Percentiles rank a stretch among this genome's conserved stretches.
Conservation (phyloP, 2,113 vertebrate genomes). For the Ursus arctos region DNA sequence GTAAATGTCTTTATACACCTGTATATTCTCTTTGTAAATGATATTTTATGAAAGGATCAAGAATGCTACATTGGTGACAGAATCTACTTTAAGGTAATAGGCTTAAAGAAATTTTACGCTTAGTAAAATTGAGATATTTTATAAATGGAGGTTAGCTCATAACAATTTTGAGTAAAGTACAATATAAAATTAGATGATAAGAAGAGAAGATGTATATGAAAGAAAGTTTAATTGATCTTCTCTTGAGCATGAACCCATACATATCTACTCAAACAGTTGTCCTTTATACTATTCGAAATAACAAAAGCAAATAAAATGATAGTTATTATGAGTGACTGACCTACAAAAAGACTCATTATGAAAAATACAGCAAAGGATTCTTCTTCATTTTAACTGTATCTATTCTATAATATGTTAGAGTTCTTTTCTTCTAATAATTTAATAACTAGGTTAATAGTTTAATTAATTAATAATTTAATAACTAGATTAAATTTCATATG, state of each 20-base stretch:
- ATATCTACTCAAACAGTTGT: background rate
- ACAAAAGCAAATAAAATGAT: conserved; percentile 47
- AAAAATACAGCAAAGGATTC: background rate
- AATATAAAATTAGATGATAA: conserved; percentile 27
- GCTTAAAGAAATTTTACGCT: background rate
- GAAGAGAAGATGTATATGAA: background rate
- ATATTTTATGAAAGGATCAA: conserved; percentile 4
- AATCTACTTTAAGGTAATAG: background rate
- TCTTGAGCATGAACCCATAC: background rate
- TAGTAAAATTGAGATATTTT: background rate
- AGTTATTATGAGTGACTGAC: conserved; percentile 5
- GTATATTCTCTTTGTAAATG: background rate
- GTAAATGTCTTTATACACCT: background rate
- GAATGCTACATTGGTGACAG: background rate
- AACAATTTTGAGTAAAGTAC: background rate
- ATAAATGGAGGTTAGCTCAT: background rate
- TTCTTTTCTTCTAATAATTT: background rate
- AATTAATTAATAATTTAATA: too few relatives aligned
- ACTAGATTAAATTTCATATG: background rate
- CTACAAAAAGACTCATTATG: conserved; percentile 27
- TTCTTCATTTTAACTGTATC: background rate
- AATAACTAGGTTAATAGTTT: too few relatives aligned
- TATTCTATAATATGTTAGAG: conserved; percentile 50
- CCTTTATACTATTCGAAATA: conserved; percentile 8
- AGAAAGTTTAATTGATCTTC: conserved; percentile 16